Percentiles rank a stretch among this genome's conserved stretches.
Evolutionary conservation across 2,888 invertebrate genomes (phyloP).

Genomic region (Cephus spinipes): DNA sequence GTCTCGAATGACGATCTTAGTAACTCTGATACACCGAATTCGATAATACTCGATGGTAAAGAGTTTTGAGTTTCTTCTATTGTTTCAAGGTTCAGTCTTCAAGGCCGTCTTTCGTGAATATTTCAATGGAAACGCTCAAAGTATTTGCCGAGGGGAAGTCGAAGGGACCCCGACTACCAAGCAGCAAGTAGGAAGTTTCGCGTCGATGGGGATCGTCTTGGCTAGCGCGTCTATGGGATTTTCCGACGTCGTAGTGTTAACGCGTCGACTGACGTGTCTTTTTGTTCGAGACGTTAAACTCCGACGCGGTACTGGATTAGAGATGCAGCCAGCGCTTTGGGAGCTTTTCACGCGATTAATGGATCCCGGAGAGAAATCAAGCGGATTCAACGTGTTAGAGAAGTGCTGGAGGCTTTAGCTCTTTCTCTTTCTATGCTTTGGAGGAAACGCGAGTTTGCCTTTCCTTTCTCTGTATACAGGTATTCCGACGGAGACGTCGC

Average conservation of each 20-base stretch:
- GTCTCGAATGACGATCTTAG: not conserved
- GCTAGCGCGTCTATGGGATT: not conserved
- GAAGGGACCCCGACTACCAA: not conserved
- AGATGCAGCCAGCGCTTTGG: not conserved
- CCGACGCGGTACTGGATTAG: not conserved
- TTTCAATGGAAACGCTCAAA: not conserved
- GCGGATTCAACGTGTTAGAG: not conserved
- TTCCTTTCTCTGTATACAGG: not conserved
- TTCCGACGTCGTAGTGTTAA: not conserved
- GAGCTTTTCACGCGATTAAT: not conserved
- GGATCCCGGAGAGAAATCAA: not conserved
- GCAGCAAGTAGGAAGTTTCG: not conserved
- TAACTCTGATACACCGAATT: not conserved
- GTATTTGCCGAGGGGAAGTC: not conserved
- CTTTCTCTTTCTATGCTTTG: not conserved
- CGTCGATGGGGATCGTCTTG: not conserved
- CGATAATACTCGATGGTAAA: not conserved
- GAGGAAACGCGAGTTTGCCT: not conserved
- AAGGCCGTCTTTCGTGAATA: not conserved
- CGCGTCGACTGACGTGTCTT: not conserved
- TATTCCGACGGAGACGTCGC: not conserved
- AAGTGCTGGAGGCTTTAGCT: not conserved
- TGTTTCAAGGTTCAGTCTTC: not conserved
- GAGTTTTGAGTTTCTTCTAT: not conserved
- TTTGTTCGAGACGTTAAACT: not conserved